Percentiles rank a stretch among this genome's conserved stretches.
phyloP scores from a whole-genome alignment of 1,140 invertebrate genomes.

The Geopemphigus sp. region DNA sequence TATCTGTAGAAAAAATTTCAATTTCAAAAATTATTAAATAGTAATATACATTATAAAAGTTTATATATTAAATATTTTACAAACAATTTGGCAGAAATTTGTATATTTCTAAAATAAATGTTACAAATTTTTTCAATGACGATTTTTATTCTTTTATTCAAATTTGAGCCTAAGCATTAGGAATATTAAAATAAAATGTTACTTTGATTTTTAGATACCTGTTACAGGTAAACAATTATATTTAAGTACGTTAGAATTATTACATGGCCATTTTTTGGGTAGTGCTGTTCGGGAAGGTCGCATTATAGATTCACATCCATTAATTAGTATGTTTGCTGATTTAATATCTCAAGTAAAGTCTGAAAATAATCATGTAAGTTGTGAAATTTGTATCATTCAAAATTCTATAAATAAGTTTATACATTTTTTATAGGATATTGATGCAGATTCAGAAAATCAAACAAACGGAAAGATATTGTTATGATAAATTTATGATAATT shows the following conservation, averaged over 20 bases:
- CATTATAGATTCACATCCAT: slow-evolving; percentile 44
- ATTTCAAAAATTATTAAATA: too few species aligned
- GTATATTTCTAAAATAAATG: too few species aligned
- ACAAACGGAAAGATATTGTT: neutral
- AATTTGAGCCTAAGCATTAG: neutral
- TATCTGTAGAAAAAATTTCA: too few species aligned
- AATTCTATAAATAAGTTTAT: neutral
- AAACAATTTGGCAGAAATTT: too few species aligned
- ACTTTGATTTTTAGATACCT: slow-evolving; percentile 31
- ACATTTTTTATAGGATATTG: neutral
- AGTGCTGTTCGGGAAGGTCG: slow-evolving; percentile 26
- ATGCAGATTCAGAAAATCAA: neutral
- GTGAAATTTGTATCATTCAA: neutral
- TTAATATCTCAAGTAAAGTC: slow-evolving; percentile 40
- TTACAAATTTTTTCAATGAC: too few species aligned
- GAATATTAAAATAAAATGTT: neutral
- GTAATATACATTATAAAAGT: too few species aligned
- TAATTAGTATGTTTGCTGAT: slow-evolving; percentile 42
- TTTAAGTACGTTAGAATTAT: slow-evolving; percentile 48
- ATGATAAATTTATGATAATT: neutral
- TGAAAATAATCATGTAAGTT: slow-evolving; percentile 36
- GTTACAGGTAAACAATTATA: slow-evolving; percentile 36
- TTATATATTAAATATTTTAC: too few species aligned
- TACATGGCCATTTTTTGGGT: slow-evolving; percentile 49
- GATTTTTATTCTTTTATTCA: neutral